Evolutionary conservation across 2,797 vertebrate genomes (phyloP).

Genomic region (Margarornis squamiger): DNA sequence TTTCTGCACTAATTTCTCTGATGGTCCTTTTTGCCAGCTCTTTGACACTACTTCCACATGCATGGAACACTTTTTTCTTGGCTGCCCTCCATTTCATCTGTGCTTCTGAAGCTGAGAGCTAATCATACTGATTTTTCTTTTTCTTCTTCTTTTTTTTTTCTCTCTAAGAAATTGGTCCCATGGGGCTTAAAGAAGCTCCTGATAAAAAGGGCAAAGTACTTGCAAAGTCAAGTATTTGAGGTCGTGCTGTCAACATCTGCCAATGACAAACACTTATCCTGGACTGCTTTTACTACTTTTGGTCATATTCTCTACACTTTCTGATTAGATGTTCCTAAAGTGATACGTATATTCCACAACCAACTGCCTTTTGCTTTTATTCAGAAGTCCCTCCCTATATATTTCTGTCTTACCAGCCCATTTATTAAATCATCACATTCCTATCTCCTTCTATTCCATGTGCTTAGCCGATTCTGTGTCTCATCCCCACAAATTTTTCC

Average conservation of each 20-base stretch:
- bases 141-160: too few species aligned
- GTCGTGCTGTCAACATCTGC: background rate
- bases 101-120: background rate
- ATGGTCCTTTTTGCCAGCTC: background rate
- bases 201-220: background rate
- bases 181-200: background rate
- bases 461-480: background rate
- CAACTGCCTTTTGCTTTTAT: background rate
- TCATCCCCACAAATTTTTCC: accelerated
- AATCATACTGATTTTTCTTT: background rate
- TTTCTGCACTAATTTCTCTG: constrained; percentile 18
- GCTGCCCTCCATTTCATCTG: constrained; percentile 18
- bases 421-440: background rate
- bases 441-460: background rate
- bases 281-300: background rate
- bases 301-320: background rate
- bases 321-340: background rate
- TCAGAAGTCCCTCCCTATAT: background rate
- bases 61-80: background rate
- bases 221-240: background rate
- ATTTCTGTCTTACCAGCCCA: background rate
- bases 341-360: background rate
- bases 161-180: background rate
- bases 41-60: background rate
- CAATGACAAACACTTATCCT: background rate